Percentiles rank a stretch among this genome's conserved stretches.
Conservation (phyloP, 2,113 vertebrate genomes). For the Sander lucioperca region DNA sequence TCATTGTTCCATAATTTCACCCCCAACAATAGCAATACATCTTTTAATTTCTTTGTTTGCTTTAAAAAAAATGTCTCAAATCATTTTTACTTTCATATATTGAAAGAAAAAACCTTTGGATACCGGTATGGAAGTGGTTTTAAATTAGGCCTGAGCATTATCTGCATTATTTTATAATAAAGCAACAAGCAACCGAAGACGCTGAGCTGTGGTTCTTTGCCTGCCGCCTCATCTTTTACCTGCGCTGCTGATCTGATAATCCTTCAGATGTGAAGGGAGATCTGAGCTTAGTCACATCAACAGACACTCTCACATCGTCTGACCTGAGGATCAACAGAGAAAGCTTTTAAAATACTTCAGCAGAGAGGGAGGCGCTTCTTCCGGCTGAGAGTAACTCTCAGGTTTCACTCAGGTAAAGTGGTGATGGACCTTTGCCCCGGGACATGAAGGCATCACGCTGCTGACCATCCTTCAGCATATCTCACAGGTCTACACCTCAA, state of each 20-base stretch:
- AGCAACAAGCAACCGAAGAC: too few relatives aligned
- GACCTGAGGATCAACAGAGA: constrained; percentile 39
- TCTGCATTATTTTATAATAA: too few relatives aligned
- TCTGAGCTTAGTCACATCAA: constrained; percentile 30
- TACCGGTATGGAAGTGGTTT: too few relatives aligned
- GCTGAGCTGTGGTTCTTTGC: background rate
- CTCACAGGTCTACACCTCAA: background rate
- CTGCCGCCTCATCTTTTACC: constrained; percentile 6
- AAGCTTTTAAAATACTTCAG: constrained; percentile 53
- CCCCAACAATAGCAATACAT: too few relatives aligned
- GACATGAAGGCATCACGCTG: constrained; percentile 20
- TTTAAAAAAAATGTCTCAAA: too few relatives aligned
- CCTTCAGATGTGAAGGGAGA: constrained; percentile 21
- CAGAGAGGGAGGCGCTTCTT: background rate
- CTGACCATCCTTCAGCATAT: background rate
- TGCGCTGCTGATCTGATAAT: constrained; percentile 34
- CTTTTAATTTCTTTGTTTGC: too few relatives aligned
- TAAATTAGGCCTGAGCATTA: too few relatives aligned
- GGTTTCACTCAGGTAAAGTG: constrained; percentile 27
- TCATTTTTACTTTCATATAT: too few relatives aligned
- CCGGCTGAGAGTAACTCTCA: constrained; percentile 15
- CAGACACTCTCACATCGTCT: constrained; percentile 34
- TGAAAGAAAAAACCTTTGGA: too few relatives aligned
- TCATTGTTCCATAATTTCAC: too few relatives aligned
- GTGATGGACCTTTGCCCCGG: background rate